phyloP scores from a whole-genome alignment of 64 coral and sea anemone genomes.

The Acropora tenuis region DNA sequence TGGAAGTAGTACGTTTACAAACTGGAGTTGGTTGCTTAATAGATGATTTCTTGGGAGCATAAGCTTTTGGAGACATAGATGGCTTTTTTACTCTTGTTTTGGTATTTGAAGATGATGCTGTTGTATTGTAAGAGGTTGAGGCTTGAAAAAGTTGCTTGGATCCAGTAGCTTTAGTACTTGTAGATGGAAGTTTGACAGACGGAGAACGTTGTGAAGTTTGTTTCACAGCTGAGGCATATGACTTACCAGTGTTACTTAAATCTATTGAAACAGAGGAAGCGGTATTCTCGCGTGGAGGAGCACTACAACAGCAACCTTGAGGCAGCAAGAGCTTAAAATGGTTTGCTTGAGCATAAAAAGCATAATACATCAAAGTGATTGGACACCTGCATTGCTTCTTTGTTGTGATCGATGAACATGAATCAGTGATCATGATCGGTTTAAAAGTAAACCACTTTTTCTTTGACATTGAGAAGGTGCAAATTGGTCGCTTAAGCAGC shows the following conservation, averaged over 20 bases:
- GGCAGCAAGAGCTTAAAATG: constrained; percentile 51
- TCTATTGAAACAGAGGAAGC: not conserved
- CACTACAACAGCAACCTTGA: constrained; percentile 27
- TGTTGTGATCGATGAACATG: constrained; percentile 15
- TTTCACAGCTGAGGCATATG: constrained; percentile 8
- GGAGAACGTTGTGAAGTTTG: not conserved
- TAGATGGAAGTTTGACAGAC: not conserved
- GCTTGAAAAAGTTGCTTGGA: constrained; percentile 9
- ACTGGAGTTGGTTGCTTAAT: not conserved
- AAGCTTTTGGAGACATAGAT: constrained; percentile 10
- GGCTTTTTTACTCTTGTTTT: constrained; percentile 14
- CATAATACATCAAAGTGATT: too few species aligned
- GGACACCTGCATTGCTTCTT: too few species aligned
- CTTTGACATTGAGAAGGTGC: constrained; percentile 7
- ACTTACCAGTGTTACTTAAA: not conserved
- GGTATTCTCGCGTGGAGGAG: constrained; percentile 40
- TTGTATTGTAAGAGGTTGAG: constrained; percentile 2
- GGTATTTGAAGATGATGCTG: constrained; percentile 8
- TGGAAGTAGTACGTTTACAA: not conserved
- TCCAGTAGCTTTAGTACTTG: not conserved
- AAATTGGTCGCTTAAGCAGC: too few species aligned
- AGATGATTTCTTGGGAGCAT: not conserved
- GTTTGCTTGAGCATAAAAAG: not conserved
- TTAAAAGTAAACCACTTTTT: constrained; percentile 11
- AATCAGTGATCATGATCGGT: constrained; percentile 4